Conservation (phyloP, 2,888 invertebrate species). For the Drosophila falleni region DNA sequence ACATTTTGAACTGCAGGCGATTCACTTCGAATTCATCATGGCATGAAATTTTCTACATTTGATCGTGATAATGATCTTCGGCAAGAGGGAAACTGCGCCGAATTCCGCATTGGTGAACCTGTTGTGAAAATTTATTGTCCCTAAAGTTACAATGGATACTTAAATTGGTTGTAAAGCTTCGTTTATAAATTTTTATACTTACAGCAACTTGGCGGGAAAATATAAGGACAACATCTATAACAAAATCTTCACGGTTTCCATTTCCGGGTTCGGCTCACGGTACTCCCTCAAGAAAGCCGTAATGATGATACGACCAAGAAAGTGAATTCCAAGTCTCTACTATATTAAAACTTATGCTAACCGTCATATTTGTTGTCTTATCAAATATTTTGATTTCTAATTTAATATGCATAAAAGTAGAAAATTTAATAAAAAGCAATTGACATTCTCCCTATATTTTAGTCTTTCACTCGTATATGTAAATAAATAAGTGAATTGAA, state of each 20-base stretch:
- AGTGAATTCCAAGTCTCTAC: slow-evolving; percentile 1
- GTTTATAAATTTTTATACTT: neutral
- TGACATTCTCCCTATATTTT: too few relatives aligned
- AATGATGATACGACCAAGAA: slow-evolving; percentile 19
- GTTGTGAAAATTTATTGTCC: neutral
- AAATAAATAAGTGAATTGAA: too few relatives aligned
- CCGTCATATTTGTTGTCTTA: too few relatives aligned
- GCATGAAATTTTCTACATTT: slow-evolving; percentile 3
- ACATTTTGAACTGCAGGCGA: slow-evolving; percentile 1
- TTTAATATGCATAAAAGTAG: too few relatives aligned
- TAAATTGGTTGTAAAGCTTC: neutral
- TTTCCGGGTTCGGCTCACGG: neutral
- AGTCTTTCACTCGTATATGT: too few relatives aligned
- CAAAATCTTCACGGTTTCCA: neutral
- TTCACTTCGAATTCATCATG: slow-evolving; percentile 1
- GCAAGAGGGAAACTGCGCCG: neutral
- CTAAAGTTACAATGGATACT: neutral
- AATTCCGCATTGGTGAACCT: neutral
- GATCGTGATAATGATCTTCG: slow-evolving; percentile 5
- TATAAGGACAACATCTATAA: neutral
- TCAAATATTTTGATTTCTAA: too few relatives aligned
- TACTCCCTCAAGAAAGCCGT: slow-evolving; percentile 4
- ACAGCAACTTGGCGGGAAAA: neutral
- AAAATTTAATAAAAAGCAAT: too few relatives aligned
- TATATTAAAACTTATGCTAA: too few relatives aligned